Conservation (phyloP, 1,140 invertebrate genomes). For the Microvelia longipes region DNA sequence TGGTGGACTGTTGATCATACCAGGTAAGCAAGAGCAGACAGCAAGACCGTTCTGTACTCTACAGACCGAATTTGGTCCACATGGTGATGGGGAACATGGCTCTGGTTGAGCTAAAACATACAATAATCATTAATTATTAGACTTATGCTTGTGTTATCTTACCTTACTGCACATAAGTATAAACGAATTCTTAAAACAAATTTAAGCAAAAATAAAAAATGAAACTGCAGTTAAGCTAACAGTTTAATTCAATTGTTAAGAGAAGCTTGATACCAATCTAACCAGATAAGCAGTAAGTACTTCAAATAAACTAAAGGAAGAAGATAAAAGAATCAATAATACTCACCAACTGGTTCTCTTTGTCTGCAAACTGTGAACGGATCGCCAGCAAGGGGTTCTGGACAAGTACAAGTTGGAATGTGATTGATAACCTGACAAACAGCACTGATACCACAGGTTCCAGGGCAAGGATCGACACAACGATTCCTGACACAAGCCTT, state of each 20-base stretch:
- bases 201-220: no score
- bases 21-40: conserved; percentile 34
- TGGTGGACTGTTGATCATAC: conserved; percentile 32
- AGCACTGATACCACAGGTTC: conserved; percentile 59
- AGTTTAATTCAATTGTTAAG: no score
- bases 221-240: no score
- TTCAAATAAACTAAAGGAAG: no score
- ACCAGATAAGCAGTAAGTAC: no score
- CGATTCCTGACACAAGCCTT: conserved; percentile 59
- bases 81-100: conserved; percentile 50
- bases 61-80: conserved; percentile 45
- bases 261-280: no score
- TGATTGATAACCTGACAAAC: conserved; percentile 54
- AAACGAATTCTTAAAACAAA: no score
- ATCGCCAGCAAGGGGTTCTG: conserved; percentile 52
- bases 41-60: conserved; percentile 33
- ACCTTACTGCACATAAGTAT: no score
- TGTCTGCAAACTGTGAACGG: conserved; percentile 53
- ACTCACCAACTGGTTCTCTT: conserved; percentile 25
- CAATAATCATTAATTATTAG: no score
- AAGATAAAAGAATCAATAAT: no score
- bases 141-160: no score
- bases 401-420: conserved; percentile 51
- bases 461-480: conserved; percentile 60
- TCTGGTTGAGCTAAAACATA: conserved; percentile 31